Evolutionary conservation across 2,113 vertebrate species (phyloP).

Genomic region (Dipodomys stephensi): DNA sequence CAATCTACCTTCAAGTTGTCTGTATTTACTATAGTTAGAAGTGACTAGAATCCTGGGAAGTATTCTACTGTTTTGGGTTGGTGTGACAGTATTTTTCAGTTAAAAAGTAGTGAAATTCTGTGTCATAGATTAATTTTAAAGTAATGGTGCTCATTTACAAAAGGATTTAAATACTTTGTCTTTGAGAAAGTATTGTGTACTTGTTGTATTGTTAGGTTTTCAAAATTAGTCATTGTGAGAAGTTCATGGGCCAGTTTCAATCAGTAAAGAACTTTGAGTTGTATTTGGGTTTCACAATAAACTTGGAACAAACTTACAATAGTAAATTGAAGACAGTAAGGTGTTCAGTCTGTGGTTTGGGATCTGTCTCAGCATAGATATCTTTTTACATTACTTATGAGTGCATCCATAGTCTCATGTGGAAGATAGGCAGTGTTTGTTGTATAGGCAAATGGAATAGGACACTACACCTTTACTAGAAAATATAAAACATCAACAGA

Average conservation of each 20-base stretch:
- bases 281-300: background rate
- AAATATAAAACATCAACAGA: background rate
- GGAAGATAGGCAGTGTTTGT: too few relatives aligned
- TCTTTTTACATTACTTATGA: background rate
- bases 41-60: background rate
- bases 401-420: background rate
- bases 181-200: background rate
- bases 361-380: background rate
- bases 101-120: background rate
- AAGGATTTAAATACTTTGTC: constrained; percentile 6
- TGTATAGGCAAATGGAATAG: too few relatives aligned
- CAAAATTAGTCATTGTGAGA: background rate
- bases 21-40: background rate
- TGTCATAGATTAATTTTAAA: constrained; percentile 43
- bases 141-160: background rate
- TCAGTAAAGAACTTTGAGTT: background rate
- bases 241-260: background rate
- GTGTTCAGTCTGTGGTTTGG: background rate
- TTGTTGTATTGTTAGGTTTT: constrained; percentile 1
- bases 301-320: background rate
- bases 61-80: background rate
- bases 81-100: background rate
- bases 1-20: background rate
- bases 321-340: background rate
- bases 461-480: background rate